phyloP scores from a whole-genome alignment of 2,797 vertebrate species.

The Lycodopsis pacificus region DNA sequence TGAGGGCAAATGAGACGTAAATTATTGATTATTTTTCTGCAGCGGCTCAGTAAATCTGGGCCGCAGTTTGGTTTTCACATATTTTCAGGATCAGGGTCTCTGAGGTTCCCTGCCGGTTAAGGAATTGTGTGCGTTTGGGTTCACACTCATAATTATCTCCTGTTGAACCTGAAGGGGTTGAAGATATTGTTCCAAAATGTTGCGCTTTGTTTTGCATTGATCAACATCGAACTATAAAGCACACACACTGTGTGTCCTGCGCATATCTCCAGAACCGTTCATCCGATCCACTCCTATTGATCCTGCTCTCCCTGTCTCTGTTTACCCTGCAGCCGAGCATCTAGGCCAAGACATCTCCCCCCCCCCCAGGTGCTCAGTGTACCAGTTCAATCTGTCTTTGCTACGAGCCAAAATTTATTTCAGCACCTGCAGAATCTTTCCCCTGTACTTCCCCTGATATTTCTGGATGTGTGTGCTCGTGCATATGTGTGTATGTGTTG shows the following conservation, averaged over 20 bases:
- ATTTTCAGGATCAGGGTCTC: constrained; percentile 1
- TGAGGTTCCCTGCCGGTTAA: constrained; percentile 28
- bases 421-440: constrained; percentile 50
- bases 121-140: background rate
- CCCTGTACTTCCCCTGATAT: background rate
- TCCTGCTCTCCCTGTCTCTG: constrained; percentile 11
- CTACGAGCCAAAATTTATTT: constrained; percentile 30
- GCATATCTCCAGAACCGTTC: background rate
- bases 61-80: constrained; percentile 18
- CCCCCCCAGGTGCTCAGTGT: constrained; percentile 27
- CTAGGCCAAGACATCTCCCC: constrained; percentile 30
- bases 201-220: background rate
- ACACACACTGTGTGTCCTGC: too few relatives aligned
- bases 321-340: constrained; percentile 22
- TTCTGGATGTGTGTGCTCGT: constrained; percentile 7
- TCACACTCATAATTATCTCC: background rate
- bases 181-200: background rate
- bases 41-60: constrained; percentile 38
- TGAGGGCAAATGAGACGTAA: constrained; percentile 40
- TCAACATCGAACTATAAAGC: background rate
- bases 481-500: background rate
- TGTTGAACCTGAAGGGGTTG: background rate
- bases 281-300: background rate
- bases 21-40: constrained; percentile 62
- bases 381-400: constrained; percentile 40